phyloP scores from a whole-genome alignment of 2,888 invertebrate genomes.

The Lacanobia wlatinum region DNA sequence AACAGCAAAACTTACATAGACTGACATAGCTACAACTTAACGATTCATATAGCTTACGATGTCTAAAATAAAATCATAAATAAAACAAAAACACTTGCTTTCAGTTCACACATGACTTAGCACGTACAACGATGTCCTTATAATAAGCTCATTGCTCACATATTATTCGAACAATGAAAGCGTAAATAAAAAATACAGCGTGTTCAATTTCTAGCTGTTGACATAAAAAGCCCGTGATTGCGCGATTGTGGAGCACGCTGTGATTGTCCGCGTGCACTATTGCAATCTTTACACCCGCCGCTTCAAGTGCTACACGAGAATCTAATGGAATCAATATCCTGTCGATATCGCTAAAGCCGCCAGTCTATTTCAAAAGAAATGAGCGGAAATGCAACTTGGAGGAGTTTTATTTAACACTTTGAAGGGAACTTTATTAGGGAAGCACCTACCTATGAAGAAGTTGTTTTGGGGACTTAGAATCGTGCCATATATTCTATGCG shows the following conservation, averaged over 20 bases:
- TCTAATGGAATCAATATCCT: conserved; percentile 60
- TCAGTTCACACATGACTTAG: neutral
- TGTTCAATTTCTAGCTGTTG: conserved; percentile 39
- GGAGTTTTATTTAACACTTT: conserved; percentile 29
- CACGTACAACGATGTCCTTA: neutral
- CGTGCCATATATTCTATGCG: conserved; percentile 64
- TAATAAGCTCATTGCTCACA: neutral
- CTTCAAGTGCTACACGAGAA: conserved; percentile 51
- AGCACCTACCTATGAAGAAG: conserved; percentile 37
- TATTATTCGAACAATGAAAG: conserved; percentile 18
- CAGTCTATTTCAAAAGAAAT: conserved; percentile 54
- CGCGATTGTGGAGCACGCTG: conserved; percentile 37
- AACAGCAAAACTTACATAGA: neutral
- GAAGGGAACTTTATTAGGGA: neutral
- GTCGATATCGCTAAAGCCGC: conserved; percentile 43
- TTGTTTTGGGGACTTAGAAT: conserved; percentile 46
- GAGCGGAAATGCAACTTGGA: conserved; percentile 18
- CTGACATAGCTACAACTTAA: neutral
- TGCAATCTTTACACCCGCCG: conserved; percentile 45
- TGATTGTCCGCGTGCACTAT: conserved; percentile 56
- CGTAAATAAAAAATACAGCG: conserved; percentile 24
- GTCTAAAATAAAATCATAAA: neutral
- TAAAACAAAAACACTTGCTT: neutral
- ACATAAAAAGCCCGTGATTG: conserved; percentile 48
- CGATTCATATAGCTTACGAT: neutral